These are phyloP conservation scores for Crocodylus rhombifer DNA, from an alignment of 2,797 vertebrate genomes.

Conservation along the genomic window DNA sequence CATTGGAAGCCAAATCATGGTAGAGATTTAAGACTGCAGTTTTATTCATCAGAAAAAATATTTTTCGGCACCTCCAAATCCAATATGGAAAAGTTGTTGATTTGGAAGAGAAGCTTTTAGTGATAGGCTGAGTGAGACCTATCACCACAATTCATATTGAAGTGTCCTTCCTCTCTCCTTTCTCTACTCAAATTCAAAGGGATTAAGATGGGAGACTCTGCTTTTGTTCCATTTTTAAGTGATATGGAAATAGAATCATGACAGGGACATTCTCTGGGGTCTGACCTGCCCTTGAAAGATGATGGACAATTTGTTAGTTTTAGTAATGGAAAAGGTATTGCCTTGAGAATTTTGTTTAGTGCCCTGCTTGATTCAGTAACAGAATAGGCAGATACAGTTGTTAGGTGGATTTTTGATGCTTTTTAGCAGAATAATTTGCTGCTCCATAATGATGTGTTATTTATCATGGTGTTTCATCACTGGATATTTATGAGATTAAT, in stretches of 20 bases:
- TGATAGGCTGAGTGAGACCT: neutral
- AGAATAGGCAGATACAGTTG: neutral
- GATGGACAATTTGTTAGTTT: rapidly evolving
- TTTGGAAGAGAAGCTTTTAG: neutral
- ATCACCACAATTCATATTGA: no score
- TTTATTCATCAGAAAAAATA: neutral
- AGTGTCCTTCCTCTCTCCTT: neutral
- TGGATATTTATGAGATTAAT: neutral
- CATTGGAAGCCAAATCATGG: neutral
- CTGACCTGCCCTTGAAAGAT: neutral
- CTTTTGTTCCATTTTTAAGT: neutral
- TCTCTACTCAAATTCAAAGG: neutral
- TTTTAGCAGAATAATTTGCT: neutral
- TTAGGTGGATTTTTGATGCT: neutral
- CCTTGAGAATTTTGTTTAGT: neutral
- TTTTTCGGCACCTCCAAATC: neutral
- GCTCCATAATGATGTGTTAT: neutral
- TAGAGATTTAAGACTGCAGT: neutral
- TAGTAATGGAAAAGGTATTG: neutral
- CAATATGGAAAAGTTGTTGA: neutral
- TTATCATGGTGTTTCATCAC: neutral
- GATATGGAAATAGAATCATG: neutral
- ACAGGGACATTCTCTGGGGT: neutral
- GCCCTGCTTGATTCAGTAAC: neutral
- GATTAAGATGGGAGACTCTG: neutral